Conservation (phyloP, 2,888 invertebrate genomes). For the Ormia ochracea region DNA sequence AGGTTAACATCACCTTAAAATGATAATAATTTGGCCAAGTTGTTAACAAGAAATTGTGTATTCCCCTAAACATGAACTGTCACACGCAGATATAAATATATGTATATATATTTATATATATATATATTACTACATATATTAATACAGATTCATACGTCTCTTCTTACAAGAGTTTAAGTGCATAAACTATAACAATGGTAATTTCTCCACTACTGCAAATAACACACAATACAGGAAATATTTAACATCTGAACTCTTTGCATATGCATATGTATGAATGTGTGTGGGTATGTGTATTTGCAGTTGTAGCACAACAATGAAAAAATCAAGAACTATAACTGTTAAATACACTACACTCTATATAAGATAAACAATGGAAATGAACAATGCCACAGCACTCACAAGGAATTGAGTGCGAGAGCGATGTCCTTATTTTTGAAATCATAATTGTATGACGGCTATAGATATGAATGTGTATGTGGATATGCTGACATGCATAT, state of each 20-base stretch:
- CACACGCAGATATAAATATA: not conserved
- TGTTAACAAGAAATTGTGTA: constrained; percentile 17
- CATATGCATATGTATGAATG: too few relatives aligned
- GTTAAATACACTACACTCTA: constrained; percentile 53
- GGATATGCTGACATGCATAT: not conserved
- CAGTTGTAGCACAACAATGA: constrained; percentile 2
- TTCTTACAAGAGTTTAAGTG: not conserved
- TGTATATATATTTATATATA: not conserved
- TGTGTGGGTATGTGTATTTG: not conserved
- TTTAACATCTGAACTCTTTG: constrained; percentile 51
- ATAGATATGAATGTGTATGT: constrained; percentile 14
- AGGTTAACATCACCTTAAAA: constrained; percentile 39
- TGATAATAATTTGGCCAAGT: constrained; percentile 50
- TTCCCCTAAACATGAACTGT: not conserved
- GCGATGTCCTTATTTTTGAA: constrained; percentile 69
- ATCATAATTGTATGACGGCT: constrained; percentile 4
- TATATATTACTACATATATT: not conserved
- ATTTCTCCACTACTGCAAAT: constrained; percentile 14
- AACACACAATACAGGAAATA: constrained; percentile 22
- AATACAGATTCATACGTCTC: not conserved
- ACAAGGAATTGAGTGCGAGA: constrained; percentile 70
- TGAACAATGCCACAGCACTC: constrained; percentile 67
- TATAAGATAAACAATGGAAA: constrained; percentile 60
- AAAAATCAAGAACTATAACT: constrained; percentile 35
- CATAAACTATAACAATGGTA: constrained; percentile 32